phyloP scores from a whole-genome alignment of 1,140 invertebrate species.

The Calliopsis andreniformis region DNA sequence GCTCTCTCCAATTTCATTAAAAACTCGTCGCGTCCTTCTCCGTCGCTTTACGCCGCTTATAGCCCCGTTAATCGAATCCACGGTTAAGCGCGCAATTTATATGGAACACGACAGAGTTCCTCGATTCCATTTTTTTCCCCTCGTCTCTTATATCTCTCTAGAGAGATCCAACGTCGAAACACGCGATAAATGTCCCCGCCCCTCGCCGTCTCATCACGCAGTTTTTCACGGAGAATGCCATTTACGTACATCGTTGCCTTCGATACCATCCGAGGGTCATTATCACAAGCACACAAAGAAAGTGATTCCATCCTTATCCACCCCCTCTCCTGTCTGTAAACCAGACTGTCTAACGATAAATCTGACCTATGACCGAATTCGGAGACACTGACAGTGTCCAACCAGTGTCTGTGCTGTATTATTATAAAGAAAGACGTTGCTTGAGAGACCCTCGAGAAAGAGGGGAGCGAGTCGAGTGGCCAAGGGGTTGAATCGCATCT shows the following conservation, averaged over 20 bases:
- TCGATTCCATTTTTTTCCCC: slow-evolving; percentile 15
- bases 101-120: slow-evolving; percentile 5
- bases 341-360: too few relatives aligned
- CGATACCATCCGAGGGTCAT: not conserved
- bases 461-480: too few relatives aligned
- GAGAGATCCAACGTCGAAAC: slow-evolving; percentile 15
- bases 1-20: slow-evolving; percentile 29
- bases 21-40: slow-evolving; percentile 13
- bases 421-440: too few relatives aligned
- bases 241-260: slow-evolving; percentile 22
- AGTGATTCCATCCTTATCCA: not conserved
- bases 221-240: slow-evolving; percentile 16
- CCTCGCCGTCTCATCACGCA: not conserved
- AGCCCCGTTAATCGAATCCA: slow-evolving; percentile 34
- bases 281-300: not conserved
- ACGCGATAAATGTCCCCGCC: slow-evolving; percentile 20
- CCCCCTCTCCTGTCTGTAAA: too few relatives aligned
- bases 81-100: slow-evolving; percentile 38
- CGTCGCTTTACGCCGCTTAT: slow-evolving; percentile 12
- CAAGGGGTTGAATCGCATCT: too few relatives aligned
- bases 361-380: too few relatives aligned
- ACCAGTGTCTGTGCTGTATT: too few relatives aligned
- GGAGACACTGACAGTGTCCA: too few relatives aligned
- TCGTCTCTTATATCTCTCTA: not conserved
- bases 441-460: too few relatives aligned